These are phyloP conservation scores for Xenus cinereus DNA, from an alignment of 2,113 vertebrate genomes.

Conservation along the genomic window DNA sequence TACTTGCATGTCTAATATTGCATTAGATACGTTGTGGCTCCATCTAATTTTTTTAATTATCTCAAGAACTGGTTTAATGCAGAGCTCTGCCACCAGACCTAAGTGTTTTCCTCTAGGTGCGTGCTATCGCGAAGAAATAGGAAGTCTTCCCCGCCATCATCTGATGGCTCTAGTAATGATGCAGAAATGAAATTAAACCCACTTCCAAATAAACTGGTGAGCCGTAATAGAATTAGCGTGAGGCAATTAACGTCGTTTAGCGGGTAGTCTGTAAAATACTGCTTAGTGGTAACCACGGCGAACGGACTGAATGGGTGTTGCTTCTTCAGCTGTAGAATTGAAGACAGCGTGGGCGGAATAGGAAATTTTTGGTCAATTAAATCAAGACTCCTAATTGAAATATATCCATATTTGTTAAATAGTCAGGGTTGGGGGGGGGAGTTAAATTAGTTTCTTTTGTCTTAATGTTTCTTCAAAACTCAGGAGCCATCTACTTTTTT, in stretches of 20 bases:
- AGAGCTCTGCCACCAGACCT: not conserved
- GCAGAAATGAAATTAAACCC: slow-evolving; percentile 34
- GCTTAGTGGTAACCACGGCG: not conserved
- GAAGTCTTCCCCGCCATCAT: not conserved
- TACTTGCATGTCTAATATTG: not conserved
- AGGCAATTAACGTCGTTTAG: not conserved
- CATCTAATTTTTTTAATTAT: not conserved
- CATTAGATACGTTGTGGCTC: not conserved
- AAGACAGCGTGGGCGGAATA: not conserved
- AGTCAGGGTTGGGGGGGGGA: rapidly evolving
- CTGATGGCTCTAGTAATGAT: slow-evolving; percentile 6
- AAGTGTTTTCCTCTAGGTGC: not conserved
- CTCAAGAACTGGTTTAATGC: not conserved
- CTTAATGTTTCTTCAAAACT: not conserved
- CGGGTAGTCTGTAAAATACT: not conserved
- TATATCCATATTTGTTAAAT: not conserved
- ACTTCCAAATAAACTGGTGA: not conserved
- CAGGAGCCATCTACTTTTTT: not conserved
- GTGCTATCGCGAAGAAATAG: not conserved
- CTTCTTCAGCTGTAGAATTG: not conserved
- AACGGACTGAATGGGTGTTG: rapidly evolving
- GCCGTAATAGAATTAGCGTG: not conserved
- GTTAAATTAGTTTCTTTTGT: not conserved
- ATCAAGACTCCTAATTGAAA: not conserved
- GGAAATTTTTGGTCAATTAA: not conserved